Conservation (phyloP, 2,797 vertebrate species). For the Ficedula albicollis region DNA sequence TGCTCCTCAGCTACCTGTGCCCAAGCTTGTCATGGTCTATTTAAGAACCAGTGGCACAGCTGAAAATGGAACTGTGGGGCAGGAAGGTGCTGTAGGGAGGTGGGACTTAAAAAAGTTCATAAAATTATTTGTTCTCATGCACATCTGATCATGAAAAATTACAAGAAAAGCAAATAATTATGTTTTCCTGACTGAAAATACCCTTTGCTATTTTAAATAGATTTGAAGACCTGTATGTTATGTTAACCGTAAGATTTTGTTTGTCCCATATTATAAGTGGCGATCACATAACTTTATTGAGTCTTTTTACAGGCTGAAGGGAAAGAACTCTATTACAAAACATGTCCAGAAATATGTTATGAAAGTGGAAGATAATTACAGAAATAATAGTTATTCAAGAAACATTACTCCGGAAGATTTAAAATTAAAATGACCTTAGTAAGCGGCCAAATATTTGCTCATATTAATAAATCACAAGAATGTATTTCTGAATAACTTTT, state of each 20-base stretch:
- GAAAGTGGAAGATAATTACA: slow-evolving; percentile 42
- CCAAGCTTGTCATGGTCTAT: neutral
- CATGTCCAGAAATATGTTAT: neutral
- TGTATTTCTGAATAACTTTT: neutral
- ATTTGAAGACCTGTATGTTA: neutral
- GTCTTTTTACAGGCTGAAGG: neutral
- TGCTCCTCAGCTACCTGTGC: neutral
- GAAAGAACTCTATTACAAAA: slow-evolving; percentile 29
- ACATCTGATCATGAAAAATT: neutral
- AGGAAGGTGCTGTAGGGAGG: neutral
- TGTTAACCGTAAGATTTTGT: neutral
- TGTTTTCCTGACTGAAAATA: neutral
- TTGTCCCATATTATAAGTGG: neutral
- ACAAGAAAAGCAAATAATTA: neutral
- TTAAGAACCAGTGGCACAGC: neutral
- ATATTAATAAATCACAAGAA: slow-evolving; percentile 1
- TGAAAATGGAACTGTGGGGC: neutral
- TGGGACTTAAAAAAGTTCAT: neutral
- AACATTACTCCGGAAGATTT: slow-evolving; percentile 25
- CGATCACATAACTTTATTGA: neutral
- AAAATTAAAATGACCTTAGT: slow-evolving; percentile 51
- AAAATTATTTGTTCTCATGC: neutral
- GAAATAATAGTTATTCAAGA: slow-evolving; percentile 40
- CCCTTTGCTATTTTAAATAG: neutral
- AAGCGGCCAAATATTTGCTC: neutral